Percentiles rank a stretch among this genome's conserved stretches.
Evolutionary conservation across 1,140 invertebrate genomes (phyloP).

Genomic region (Ceratina calcarata): DNA sequence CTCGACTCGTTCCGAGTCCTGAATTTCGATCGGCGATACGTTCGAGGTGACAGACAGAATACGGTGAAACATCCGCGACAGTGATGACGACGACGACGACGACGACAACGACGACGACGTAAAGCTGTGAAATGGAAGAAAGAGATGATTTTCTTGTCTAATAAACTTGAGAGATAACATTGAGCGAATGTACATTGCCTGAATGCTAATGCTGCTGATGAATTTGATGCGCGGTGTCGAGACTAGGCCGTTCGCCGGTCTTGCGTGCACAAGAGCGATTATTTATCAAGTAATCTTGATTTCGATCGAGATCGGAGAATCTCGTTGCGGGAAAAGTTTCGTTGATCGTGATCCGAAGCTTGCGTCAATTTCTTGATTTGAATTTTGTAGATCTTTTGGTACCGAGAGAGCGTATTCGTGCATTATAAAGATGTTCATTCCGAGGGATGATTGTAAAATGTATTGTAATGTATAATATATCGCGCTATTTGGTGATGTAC

Average conservation of each 20-base stretch:
- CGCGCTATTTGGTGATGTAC: background rate
- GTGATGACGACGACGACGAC: background rate
- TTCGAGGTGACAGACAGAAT: background rate
- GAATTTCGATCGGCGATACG: background rate
- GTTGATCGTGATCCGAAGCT: background rate
- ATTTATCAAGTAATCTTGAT: background rate
- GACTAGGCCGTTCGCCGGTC: background rate
- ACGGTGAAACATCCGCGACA: background rate
- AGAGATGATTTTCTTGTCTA: background rate
- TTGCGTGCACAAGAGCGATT: background rate
- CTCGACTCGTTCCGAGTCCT: constrained; percentile 12
- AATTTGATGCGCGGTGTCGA: constrained; percentile 1
- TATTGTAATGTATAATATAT: constrained; percentile 30
- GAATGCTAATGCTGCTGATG: background rate
- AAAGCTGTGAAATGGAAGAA: background rate
- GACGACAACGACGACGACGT: background rate
- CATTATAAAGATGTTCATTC: background rate
- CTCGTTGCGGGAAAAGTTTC: constrained; percentile 14
- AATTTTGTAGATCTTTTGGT: background rate
- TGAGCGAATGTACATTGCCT: constrained; percentile 3
- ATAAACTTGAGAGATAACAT: background rate
- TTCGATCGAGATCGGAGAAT: background rate
- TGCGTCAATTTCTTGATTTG: background rate
- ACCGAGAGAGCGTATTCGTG: background rate
- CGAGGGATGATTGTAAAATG: constrained; percentile 1